Conservation (phyloP, 2,888 invertebrate genomes). For the Muschampia staudingeri region DNA sequence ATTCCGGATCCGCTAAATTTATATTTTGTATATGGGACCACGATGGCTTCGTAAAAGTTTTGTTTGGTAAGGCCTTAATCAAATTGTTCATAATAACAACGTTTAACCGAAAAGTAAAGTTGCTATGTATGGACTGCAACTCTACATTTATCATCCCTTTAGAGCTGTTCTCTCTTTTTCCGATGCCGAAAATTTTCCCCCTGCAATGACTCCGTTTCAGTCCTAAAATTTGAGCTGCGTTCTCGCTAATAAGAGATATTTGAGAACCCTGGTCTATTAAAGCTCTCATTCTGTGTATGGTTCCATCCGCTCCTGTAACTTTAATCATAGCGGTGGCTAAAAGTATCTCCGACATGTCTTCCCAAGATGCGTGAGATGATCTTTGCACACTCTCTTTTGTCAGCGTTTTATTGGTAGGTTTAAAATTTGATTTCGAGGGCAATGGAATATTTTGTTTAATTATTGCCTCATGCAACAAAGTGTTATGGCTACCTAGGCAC, state of each 20-base stretch:
- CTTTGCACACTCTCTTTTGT: neutral
- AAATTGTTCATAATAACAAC: constrained; percentile 50
- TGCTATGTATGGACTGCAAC: constrained; percentile 38
- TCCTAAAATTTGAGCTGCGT: constrained; percentile 49
- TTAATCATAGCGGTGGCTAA: constrained; percentile 53
- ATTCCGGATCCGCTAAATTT: constrained; percentile 43
- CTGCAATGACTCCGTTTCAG: constrained; percentile 31
- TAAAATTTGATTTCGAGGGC: neutral
- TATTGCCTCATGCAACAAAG: constrained; percentile 37
- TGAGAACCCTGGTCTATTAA: constrained; percentile 62
- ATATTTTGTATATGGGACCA: constrained; percentile 51
- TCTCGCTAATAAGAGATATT: constrained; percentile 56
- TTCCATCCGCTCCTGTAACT: constrained; percentile 49
- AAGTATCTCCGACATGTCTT: constrained; percentile 34
- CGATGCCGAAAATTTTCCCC: constrained; percentile 49
- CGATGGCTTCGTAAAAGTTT: constrained; percentile 36
- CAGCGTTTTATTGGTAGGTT: neutral
- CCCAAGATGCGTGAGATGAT: constrained; percentile 27
- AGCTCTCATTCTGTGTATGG: constrained; percentile 37
- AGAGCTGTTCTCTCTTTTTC: constrained; percentile 46
- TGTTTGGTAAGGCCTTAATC: constrained; percentile 51
- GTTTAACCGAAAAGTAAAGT: constrained; percentile 38
- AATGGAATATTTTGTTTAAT: constrained; percentile 9
- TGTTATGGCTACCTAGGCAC: constrained; percentile 45
- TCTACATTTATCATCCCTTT: constrained; percentile 51